Percentiles rank a stretch among this genome's conserved stretches.
phyloP scores from a whole-genome alignment of 1,140 invertebrate genomes.

The Drosophila pseudoananassae region DNA sequence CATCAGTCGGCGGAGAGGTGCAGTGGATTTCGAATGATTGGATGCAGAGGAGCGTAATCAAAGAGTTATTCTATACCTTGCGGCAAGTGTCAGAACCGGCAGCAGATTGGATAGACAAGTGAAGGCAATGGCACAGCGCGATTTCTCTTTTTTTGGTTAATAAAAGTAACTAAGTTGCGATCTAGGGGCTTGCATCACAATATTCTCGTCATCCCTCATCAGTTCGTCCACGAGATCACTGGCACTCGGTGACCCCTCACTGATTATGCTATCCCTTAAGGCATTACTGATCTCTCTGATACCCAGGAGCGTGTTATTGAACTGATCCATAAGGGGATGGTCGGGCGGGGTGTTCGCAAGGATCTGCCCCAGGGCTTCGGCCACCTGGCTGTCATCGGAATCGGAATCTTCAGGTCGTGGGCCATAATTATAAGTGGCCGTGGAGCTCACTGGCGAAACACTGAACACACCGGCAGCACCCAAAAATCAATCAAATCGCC shows the following conservation, averaged over 20 bases:
- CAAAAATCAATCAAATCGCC: slow-evolving; percentile 50
- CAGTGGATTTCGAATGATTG: slow-evolving; percentile 30
- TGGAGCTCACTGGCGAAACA: slow-evolving; percentile 36
- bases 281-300: not conserved
- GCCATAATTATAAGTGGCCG: slow-evolving; percentile 19
- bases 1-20: slow-evolving; percentile 9
- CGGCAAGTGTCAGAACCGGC: slow-evolving; percentile 49
- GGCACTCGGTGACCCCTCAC: not conserved
- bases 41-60: slow-evolving; percentile 31
- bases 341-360: slow-evolving; percentile 29
- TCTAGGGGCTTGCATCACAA: not conserved
- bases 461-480: slow-evolving; percentile 46
- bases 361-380: slow-evolving; percentile 36
- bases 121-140: slow-evolving; percentile 41
- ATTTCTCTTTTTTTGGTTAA: slow-evolving; percentile 8
- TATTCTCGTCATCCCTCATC: not conserved
- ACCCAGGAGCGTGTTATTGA: slow-evolving; percentile 41
- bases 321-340: slow-evolving; percentile 53
- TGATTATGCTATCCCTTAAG: not conserved
- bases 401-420: slow-evolving; percentile 60
- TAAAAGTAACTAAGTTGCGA: not conserved
- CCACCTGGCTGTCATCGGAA: slow-evolving; percentile 61
- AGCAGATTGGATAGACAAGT: slow-evolving; percentile 6
- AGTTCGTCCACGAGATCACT: not conserved
- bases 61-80: slow-evolving; percentile 51